Conservation (phyloP, 1,140 invertebrate species). For the Bombus fervidus region DNA sequence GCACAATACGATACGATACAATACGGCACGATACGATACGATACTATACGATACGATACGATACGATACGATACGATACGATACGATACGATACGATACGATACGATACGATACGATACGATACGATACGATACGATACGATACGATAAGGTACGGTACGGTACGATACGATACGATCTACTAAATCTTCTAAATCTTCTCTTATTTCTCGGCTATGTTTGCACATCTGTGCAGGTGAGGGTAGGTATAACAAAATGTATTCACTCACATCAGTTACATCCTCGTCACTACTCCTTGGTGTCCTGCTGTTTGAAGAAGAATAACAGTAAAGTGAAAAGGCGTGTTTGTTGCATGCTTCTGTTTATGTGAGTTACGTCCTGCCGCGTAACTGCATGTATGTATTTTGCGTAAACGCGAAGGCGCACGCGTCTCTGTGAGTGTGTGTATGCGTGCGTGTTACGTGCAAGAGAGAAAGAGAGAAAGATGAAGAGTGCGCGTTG, state of each 20-base stretch:
- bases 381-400: conserved; percentile 11
- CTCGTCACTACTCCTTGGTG: conserved; percentile 18
- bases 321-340: not conserved
- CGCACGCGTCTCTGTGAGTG: not conserved
- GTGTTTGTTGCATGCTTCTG: conserved; percentile 37
- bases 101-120: not conserved
- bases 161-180: not conserved
- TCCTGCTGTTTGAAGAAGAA: not conserved
- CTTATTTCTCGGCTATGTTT: conserved; percentile 13
- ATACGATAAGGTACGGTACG: not conserved
- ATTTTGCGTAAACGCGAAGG: not conserved
- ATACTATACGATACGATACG: not conserved
- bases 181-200: not conserved
- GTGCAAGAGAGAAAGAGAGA: not conserved
- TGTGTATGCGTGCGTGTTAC: not conserved
- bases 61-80: not conserved
- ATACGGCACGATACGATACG: not conserved
- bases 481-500: not conserved
- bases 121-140: not conserved
- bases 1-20: not conserved
- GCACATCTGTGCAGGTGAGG: conserved; percentile 8
- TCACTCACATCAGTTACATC: conserved; percentile 12
- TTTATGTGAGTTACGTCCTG: conserved; percentile 18
- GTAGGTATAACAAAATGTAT: conserved; percentile 33
- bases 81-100: not conserved